A percentile compares a stretch with the other conserved stretches of the same genome.
Evolutionary conservation across 2,888 invertebrate genomes (phyloP).

Genomic region (Dexiosoma caninum): DNA sequence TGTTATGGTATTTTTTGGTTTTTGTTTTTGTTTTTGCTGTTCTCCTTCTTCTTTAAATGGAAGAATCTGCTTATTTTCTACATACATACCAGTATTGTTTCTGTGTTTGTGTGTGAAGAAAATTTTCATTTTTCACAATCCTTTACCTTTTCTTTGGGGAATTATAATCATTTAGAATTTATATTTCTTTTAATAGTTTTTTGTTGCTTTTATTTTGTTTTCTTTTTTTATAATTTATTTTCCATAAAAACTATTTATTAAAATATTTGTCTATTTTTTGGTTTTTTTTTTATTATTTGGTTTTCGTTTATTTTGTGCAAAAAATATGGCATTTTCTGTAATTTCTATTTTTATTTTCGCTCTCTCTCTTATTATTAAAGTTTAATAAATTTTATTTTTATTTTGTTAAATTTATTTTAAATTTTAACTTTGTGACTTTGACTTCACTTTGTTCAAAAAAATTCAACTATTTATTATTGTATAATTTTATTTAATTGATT

Average conservation of each 20-base stretch:
- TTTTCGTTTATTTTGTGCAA: conserved; percentile 56
- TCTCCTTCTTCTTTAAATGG: conserved; percentile 48
- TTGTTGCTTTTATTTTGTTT: background rate
- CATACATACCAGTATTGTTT: conserved; percentile 49
- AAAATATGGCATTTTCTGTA: conserved; percentile 57
- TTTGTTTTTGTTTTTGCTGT: background rate
- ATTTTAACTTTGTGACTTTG: conserved; percentile 1
- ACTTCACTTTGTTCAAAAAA: conserved; percentile 11
- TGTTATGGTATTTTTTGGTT: too few relatives aligned
- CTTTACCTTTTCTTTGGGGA: conserved; percentile 17
- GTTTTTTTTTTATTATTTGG: conserved; percentile 20
- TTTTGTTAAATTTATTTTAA: too few relatives aligned
- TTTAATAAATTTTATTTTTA: background rate
- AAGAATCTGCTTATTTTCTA: conserved; percentile 47
- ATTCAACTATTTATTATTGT: background rate
- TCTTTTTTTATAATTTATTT: conserved; percentile 9
- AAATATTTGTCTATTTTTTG: conserved; percentile 40
- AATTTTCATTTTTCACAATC: conserved; percentile 33
- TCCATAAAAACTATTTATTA: conserved; percentile 60
- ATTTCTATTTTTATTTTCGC: conserved; percentile 2
- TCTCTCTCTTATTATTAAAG: background rate
- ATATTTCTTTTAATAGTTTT: conserved; percentile 10
- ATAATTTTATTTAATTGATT: background rate
- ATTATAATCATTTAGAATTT: conserved; percentile 18
- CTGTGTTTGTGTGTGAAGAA: conserved; percentile 46